phyloP scores from a whole-genome alignment of 2,797 vertebrate genomes.

The Micromesistius poutassou region DNA sequence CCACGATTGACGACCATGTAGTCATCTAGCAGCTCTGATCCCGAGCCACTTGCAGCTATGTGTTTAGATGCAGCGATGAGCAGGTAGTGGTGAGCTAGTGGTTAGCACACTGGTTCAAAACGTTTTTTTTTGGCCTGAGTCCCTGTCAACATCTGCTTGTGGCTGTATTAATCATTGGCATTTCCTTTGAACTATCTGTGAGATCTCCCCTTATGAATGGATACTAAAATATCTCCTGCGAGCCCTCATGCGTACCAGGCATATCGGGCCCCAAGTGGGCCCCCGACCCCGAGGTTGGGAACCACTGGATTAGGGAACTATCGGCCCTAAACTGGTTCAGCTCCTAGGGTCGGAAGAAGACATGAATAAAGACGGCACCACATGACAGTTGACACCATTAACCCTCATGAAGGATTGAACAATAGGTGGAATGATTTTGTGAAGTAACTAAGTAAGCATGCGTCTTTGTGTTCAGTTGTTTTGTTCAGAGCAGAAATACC shows the following conservation, averaged over 20 bases:
- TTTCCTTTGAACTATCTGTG: too few relatives aligned
- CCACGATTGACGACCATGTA: background rate
- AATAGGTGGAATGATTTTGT: background rate
- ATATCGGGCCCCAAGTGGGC: too few relatives aligned
- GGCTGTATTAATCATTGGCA: too few relatives aligned
- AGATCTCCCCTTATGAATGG: too few relatives aligned
- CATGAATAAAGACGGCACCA: background rate
- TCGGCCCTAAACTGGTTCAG: background rate
- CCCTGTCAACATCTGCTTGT: too few relatives aligned
- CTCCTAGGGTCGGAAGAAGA: background rate
- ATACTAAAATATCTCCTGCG: too few relatives aligned
- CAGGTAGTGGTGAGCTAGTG: too few relatives aligned
- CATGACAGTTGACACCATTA: background rate
- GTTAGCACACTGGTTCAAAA: too few relatives aligned
- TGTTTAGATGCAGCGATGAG: background rate
- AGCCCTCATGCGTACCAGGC: too few relatives aligned
- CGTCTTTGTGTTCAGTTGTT: background rate
- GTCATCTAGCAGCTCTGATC: background rate
- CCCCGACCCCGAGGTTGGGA: too few relatives aligned
- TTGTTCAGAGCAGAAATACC: background rate
- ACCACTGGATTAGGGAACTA: background rate
- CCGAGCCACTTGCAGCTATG: background rate
- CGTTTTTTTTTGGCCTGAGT: too few relatives aligned
- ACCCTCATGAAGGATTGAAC: background rate
- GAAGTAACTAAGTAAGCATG: background rate